A percentile compares a stretch with the other conserved stretches of the same genome.
These are phyloP conservation scores for Acronicta aceris DNA, from an alignment of 2,888 invertebrate species.

Conservation along the genomic window DNA sequence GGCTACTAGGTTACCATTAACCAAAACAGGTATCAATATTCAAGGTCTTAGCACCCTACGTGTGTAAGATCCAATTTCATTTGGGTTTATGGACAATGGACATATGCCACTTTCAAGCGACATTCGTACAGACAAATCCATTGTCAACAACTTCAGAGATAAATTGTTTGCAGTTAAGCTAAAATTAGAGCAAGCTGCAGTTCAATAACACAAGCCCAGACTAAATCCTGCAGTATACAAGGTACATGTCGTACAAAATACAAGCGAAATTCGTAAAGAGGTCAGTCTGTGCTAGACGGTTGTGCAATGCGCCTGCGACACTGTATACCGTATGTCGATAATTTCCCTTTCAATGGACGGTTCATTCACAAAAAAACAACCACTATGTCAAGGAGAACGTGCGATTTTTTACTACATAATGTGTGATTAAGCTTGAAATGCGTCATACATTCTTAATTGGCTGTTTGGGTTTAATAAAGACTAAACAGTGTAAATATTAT, in stretches of 20 bases:
- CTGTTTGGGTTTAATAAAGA: background rate
- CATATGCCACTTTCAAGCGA: too few relatives aligned
- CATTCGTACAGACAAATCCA: slow-evolving; percentile 5
- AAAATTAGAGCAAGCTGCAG: slow-evolving; percentile 25
- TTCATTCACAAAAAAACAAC: slow-evolving; percentile 59
- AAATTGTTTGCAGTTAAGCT: slow-evolving; percentile 25
- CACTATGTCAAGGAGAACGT: slow-evolving; percentile 45
- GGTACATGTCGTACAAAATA: slow-evolving; percentile 30
- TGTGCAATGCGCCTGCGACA: slow-evolving; percentile 62
- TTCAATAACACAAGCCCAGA: slow-evolving; percentile 10
- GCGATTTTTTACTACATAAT: slow-evolving; percentile 30
- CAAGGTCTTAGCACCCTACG: slow-evolving; percentile 48
- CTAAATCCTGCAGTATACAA: slow-evolving; percentile 19
- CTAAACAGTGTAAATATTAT: too few relatives aligned
- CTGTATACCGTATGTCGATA: slow-evolving; percentile 51
- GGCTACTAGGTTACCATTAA: slow-evolving; percentile 44
- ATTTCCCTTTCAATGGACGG: slow-evolving; percentile 66
- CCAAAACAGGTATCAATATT: slow-evolving; percentile 57
- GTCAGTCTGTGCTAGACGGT: slow-evolving; percentile 56
- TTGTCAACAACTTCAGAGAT: slow-evolving; percentile 8
- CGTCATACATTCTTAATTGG: slow-evolving; percentile 17
- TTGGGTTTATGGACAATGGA: slow-evolving; percentile 21
- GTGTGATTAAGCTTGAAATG: slow-evolving; percentile 28
- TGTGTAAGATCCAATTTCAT: slow-evolving; percentile 35
- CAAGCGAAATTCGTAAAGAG: slow-evolving; percentile 55